Evolutionary conservation across 2,888 invertebrate genomes (phyloP), one percentile per base, ranked within the genome.

Genomic region (Apamea sordens): DNA sequence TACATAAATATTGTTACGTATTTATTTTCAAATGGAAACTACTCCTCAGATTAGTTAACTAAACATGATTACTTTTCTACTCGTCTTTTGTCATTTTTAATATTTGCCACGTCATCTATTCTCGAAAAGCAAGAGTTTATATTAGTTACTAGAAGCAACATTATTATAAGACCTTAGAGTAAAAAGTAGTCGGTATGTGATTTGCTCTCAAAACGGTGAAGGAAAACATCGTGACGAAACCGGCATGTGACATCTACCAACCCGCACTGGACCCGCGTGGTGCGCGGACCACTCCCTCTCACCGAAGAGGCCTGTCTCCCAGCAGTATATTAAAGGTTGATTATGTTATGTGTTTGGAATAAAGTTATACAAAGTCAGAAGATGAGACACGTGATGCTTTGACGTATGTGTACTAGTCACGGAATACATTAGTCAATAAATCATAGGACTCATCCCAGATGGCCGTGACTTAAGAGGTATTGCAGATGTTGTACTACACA

Each of bases 21-120:
- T 59, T 76, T 59, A 32, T 59, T 76, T 56, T 77, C 4, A 28
- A 36, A 63, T 10, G 41, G 32, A 61, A 70, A 61, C 28, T 32
- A 4, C n/a, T 80, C 18, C 1, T 61, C 36, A 50, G 50, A 50
- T 80, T 59, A n/a, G 18, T 41, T 18, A 79, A 1, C 47, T 47
- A 2, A 47, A 79, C 3, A 28, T 7, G 4, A 32, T 53, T 44
- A 53, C n/a, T 21, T 70, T 61, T 47, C 32, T 18, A 47, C 24
- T 21, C 15, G 41, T 13, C 24, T 50, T 41, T 18, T 36, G 53
- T 2, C 78, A 32, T 6, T 78, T 79, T 47, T 7, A 59, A 74
- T n/a, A 32, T 47, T 47, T 15, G 41, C 47, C 10, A 53, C n/a
- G 11, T 11, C 47, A 24, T 56, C 15, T 56, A 44, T 75, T 44